These are phyloP conservation scores for Eupeodes latifasciatus DNA, from an alignment of 2,888 invertebrate genomes.

Conservation along the genomic window DNA sequence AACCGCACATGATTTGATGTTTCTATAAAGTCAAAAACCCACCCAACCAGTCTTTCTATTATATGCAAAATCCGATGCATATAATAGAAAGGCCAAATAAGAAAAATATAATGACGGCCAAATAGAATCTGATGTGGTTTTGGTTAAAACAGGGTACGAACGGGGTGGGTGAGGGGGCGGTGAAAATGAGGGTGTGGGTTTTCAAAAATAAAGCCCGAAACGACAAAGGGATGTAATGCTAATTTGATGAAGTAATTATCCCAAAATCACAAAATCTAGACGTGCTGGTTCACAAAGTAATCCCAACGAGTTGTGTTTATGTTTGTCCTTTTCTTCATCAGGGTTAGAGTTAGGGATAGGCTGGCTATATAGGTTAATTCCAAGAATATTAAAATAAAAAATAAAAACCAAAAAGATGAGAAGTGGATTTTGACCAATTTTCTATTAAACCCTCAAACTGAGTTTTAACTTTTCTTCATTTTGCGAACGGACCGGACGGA, in stretches of 20 bases:
- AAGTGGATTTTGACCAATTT: slow-evolving; percentile 66
- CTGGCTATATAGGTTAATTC: slow-evolving; percentile 25
- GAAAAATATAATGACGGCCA: slow-evolving; percentile 31
- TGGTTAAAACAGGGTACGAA: neutral
- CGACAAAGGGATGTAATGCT: slow-evolving; percentile 70
- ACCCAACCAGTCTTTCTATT: slow-evolving; percentile 13
- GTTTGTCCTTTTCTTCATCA: slow-evolving; percentile 49
- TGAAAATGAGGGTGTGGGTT: neutral
- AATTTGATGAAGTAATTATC: slow-evolving; percentile 76
- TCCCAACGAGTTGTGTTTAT: slow-evolving; percentile 56
- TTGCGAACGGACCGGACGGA: neutral
- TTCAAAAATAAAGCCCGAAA: slow-evolving; percentile 46
- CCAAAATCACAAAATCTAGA: slow-evolving; percentile 72
- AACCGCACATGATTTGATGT: slow-evolving; percentile 61
- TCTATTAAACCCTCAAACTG: slow-evolving; percentile 62
- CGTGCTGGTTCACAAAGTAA: slow-evolving; percentile 66
- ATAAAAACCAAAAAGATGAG: slow-evolving; percentile 44
- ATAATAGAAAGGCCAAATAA: slow-evolving; percentile 30
- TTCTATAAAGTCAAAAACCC: slow-evolving; percentile 22
- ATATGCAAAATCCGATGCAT: slow-evolving; percentile 62
- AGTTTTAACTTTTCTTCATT: slow-evolving; percentile 21
- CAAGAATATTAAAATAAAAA: neutral
- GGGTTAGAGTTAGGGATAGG: slow-evolving; percentile 9
- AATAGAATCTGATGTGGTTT: slow-evolving; percentile 23
- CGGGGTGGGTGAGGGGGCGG: neutral